Evolutionary conservation across 2,797 vertebrate genomes (phyloP).

Genomic region (Parotocinclus haroldoi): DNA sequence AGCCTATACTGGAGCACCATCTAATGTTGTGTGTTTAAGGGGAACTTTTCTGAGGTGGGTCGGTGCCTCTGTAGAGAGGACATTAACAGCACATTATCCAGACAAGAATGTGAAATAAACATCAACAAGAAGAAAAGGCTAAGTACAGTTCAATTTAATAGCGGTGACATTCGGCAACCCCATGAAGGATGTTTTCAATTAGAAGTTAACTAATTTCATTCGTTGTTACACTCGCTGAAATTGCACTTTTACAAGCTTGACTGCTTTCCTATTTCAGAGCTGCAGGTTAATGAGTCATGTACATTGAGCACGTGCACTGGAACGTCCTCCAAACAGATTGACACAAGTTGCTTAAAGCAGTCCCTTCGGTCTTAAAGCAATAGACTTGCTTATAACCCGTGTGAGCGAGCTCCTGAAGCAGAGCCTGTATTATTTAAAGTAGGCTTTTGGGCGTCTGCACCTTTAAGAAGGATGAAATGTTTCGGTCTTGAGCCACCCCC

Average conservation of each 20-base stretch:
- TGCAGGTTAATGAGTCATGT: constrained; percentile 77
- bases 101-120: constrained; percentile 65
- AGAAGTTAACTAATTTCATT: constrained; percentile 74
- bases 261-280: constrained; percentile 67
- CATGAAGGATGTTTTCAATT: constrained; percentile 80
- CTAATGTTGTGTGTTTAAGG: no score
- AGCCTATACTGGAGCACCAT: no score
- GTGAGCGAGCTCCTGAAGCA: neutral
- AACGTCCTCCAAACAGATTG: constrained; percentile 80
- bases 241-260: constrained; percentile 73
- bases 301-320: constrained; percentile 64
- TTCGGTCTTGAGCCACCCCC: constrained; percentile 26
- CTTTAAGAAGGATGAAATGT: constrained; percentile 77
- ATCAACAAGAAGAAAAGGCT: constrained; percentile 68
- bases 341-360: constrained; percentile 73
- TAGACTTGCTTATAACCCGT: neutral
- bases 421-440: constrained; percentile 57
- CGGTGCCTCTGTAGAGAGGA: constrained; percentile 60
- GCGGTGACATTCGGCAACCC: constrained; percentile 68
- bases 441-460: constrained; percentile 59
- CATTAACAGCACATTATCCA: constrained; percentile 73
- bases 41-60: no score
- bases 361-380: constrained; percentile 45
- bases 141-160: constrained; percentile 72
- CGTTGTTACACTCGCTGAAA: constrained; percentile 72